Evolutionary conservation across 2,797 vertebrate species (phyloP), one percentile per base, ranked within the genome.

Genomic region (Pteropus rufus): DNA sequence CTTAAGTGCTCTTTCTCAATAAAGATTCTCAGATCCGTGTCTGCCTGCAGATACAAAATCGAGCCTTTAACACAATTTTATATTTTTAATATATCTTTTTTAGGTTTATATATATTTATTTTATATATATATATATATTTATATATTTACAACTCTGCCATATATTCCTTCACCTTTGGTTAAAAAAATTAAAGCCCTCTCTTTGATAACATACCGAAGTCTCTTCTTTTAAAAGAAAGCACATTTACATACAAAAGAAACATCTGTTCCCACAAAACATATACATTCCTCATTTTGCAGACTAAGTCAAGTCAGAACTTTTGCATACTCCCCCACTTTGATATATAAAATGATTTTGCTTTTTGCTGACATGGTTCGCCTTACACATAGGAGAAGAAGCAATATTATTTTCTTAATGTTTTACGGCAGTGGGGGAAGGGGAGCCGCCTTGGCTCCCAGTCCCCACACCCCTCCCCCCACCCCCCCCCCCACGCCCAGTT

Each of bases 41-140:
- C 99, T 99, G 99, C 99, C 99, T 98, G 99, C 99, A 99, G 99
- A 99, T 99, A 98, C 99, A 99, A 99, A 99, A 99, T 98, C 98
- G 99, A 99, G 98, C 98, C 98, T 98, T 98, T 98, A 98, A 99
- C 98, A 98, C 98, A 99, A 99, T 99, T 99, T 99, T 98, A 99
- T 98, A 98, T 98, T 98, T 98, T 98, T 97, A 98, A 98, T 97
- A 98, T 98, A 98, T 97, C 96, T 98, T 98, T 97, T 98, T 98
- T 97, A 97, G 96, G 96, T 97, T 98, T 97, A 97, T 97, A 98
- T 97, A 97, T 98, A 96, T 98, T 97, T 97, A 97, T 98, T 97
- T 79, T 98, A 97, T 98, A 99, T 98, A 98, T 98, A 98, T 98
- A 98, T 99, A 98, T 99, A 99, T 99, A 99, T 98, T 98, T 99